Evolutionary conservation across 2,888 invertebrate genomes (phyloP), one percentile per base, ranked within the genome.

Genomic region (Caenorhabditis japonica): DNA sequence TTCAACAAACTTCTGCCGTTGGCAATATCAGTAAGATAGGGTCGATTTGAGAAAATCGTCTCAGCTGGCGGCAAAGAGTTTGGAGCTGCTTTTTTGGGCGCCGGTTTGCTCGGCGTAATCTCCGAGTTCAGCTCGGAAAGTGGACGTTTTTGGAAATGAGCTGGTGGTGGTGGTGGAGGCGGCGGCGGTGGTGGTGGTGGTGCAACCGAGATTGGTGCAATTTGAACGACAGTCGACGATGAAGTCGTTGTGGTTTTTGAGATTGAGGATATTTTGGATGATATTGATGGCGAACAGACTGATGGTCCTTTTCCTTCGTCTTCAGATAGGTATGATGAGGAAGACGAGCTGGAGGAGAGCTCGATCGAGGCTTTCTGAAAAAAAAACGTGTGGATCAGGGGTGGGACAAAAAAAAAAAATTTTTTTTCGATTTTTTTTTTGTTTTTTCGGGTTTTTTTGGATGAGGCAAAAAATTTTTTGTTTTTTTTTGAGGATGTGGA

Each of bases 231-330:
- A 1, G 47, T 34, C 27, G 46, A 23, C 4, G 36, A 17, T n/a
- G 62, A 33, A 23, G 43, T 33, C 3, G 21, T 39, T 13, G 61
- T 39, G 27, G 47, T 39, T 17, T 39, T 39, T 4, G 56, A 36
- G 13, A 19, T 17, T 7, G 39, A 59, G 25, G 41, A 59, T 56
- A 12, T 59, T 3, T 59, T 27, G 5, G 39, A n/a, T 13, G 72
- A 56, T 5, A 44, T 34, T 0, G 72, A 46, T 17, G 74, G 74
- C 4, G 66, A 66, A 36, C 59, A 74, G 17, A 74, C 46, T 7
- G 74, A 74, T 7, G 58, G 56, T 1, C 74, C 74, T 59, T 74
- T 74, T 19, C 74, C 74, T 43, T 74, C 74, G 36, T 74, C 74
- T 55, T 74, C 74, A 1, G 74, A 74, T 10, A 34, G 12, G 0